Evolutionary conservation across 2,797 vertebrate genomes (phyloP).

Genomic region (Potorous gilbertii): DNA sequence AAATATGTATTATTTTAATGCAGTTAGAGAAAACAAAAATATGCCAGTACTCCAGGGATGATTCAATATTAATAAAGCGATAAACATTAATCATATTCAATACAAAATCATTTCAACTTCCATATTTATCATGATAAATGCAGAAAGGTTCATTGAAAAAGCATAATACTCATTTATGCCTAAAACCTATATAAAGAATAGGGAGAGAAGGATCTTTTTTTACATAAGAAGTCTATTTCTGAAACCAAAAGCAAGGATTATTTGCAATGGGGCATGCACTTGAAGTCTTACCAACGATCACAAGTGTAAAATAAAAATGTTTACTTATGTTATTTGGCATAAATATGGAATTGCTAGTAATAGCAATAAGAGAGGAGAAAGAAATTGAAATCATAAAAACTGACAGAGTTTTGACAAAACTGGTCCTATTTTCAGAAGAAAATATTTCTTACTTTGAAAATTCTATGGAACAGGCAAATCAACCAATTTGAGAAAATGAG

Average conservation of each 20-base stretch:
- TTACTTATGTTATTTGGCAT: background rate
- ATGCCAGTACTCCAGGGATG: no score
- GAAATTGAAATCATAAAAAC: background rate
- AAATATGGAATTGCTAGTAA: background rate
- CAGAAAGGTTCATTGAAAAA: no score
- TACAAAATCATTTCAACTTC: no score
- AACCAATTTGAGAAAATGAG: no score
- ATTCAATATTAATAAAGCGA: no score
- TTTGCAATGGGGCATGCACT: background rate
- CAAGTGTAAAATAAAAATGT: background rate
- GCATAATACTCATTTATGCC: no score
- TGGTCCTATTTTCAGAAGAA: background rate
- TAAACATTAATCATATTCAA: no score
- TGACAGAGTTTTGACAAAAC: background rate
- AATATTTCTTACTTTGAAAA: background rate
- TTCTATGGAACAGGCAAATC: background rate
- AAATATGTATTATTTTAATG: no score
- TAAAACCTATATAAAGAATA: background rate
- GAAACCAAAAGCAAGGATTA: background rate
- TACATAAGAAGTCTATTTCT: background rate
- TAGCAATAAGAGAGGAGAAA: background rate
- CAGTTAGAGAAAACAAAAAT: no score
- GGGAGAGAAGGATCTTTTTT: background rate
- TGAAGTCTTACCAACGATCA: background rate
- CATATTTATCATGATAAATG: no score